phyloP scores from a whole-genome alignment of 2,113 vertebrate genomes.

The Halcyon malimbica region DNA sequence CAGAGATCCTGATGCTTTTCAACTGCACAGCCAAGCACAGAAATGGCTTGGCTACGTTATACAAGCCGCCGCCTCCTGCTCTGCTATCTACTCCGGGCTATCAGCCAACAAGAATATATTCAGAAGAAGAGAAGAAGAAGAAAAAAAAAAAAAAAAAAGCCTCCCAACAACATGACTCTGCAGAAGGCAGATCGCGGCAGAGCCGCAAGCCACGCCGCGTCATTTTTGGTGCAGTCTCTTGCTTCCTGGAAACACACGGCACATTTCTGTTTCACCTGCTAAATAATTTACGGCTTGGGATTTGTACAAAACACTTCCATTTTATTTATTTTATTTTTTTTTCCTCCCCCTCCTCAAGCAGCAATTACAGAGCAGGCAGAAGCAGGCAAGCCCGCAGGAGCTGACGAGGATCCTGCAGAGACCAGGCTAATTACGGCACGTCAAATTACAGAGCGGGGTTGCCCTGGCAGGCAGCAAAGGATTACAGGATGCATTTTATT shows the following conservation, averaged over 20 bases:
- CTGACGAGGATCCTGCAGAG: neutral
- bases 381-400: slow-evolving; percentile 33
- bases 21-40: neutral
- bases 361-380: slow-evolving; percentile 20
- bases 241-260: slow-evolving; percentile 39
- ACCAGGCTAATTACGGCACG: neutral
- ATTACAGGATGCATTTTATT: slow-evolving; percentile 1
- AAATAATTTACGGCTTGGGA: neutral
- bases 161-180: slow-evolving; percentile 42
- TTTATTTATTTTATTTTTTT: neutral
- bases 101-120: slow-evolving; percentile 27
- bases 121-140: neutral
- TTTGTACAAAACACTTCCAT: slow-evolving; percentile 10
- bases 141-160: neutral
- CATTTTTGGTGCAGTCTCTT: slow-evolving; percentile 19
- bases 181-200: neutral
- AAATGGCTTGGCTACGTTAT: neutral
- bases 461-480: neutral
- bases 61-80: neutral
- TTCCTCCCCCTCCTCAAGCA: neutral
- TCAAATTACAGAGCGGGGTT: slow-evolving; percentile 2
- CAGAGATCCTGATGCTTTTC: neutral
- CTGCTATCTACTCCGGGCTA: slow-evolving; percentile 13
- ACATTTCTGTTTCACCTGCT: slow-evolving; percentile 16
- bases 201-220: neutral